Base-by-base conservation (phyloP, 2,113 vertebrate species). In the Festucalex cinctus region DNA sequence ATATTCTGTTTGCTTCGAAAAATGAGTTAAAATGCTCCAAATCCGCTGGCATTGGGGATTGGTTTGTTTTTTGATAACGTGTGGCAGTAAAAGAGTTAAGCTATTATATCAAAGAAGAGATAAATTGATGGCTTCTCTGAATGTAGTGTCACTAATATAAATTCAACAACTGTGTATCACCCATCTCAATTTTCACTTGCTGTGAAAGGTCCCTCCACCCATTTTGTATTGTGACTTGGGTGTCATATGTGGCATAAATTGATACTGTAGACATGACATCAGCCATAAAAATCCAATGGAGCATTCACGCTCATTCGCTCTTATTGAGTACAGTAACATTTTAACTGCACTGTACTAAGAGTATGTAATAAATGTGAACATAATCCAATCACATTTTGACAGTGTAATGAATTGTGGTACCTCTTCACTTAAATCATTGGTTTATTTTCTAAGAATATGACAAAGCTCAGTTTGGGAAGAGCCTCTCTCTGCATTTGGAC, bases 401-500 rank as follows among this genome's bases (percentile, higher is more conserved):
- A 60, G n/a, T 37, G 17, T 37, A 2, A 22, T 13, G 17, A 2
- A 9, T 60, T 10, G 35, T n/a, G 19, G 5, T 54, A 54, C 3
- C 51, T 54, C 51, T 20, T 46, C 22, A 14, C 13, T 54, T 14
- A 54, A 54, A 14, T 54, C 22, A 24, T 26, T 24, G 22, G 22
- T 22, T 26, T 24, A 14, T 26, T 13, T 53, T 9, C 13, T 24
- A 24, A 26, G 51, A 24, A 26, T 54, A 14, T 54, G n/a, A 54
- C 51, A 37, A n/a, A 12, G 32, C 32, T 60, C 8, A 12, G 58
- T n/a, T 39, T 60, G 37, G 58, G 7, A 43, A 41, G 69, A 76
- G 46, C 69, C 69, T 53, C 36, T 74, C 66, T 49, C 59, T 46
- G 43, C 70, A 48, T 70, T 39, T 49, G 46, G 61, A 63, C 71